phyloP scores from a whole-genome alignment of 35 echinoderm and acorn worm species.

The Apostichopus californicus region DNA sequence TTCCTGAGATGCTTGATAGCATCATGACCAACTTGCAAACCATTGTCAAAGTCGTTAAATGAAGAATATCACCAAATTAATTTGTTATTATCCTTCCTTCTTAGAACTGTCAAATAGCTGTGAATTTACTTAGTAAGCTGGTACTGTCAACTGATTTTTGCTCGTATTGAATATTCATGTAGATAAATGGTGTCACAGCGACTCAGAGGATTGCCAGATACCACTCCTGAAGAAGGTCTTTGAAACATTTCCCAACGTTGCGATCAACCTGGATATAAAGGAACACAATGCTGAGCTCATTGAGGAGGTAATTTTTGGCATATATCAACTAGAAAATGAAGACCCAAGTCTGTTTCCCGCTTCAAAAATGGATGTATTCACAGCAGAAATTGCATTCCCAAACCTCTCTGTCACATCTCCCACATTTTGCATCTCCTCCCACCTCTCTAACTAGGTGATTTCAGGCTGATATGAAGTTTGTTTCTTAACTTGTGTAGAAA shows the following conservation, averaged over 20 bases:
- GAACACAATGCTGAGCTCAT: constrained; percentile 82
- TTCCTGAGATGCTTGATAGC: too few relatives aligned
- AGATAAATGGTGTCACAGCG: constrained; percentile 57
- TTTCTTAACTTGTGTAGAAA: neutral
- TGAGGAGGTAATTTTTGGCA: constrained; percentile 65
- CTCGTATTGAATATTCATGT: neutral
- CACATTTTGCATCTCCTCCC: too few relatives aligned
- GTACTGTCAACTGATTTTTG: neutral
- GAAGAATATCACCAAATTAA: too few relatives aligned
- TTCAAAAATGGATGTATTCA: neutral
- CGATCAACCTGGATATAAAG: constrained; percentile 93
- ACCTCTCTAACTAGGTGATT: too few relatives aligned
- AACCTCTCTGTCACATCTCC: too few relatives aligned
- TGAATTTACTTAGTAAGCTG: neutral
- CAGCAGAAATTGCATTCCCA: neutral
- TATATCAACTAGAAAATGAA: neutral
- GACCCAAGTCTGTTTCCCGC: too few relatives aligned
- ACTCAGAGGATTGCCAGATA: constrained; percentile 73
- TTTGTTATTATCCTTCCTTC: neutral
- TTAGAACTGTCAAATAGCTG: too few relatives aligned
- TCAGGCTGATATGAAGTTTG: neutral
- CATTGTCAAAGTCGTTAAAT: too few relatives aligned
- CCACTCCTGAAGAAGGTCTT: constrained; percentile 82
- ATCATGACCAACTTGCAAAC: too few relatives aligned
- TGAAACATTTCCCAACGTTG: constrained; percentile 66